Evolutionary conservation across 2,113 vertebrate genomes (phyloP), one percentile per base, ranked within the genome.

Genomic region (Bostrychus sinensis): DNA sequence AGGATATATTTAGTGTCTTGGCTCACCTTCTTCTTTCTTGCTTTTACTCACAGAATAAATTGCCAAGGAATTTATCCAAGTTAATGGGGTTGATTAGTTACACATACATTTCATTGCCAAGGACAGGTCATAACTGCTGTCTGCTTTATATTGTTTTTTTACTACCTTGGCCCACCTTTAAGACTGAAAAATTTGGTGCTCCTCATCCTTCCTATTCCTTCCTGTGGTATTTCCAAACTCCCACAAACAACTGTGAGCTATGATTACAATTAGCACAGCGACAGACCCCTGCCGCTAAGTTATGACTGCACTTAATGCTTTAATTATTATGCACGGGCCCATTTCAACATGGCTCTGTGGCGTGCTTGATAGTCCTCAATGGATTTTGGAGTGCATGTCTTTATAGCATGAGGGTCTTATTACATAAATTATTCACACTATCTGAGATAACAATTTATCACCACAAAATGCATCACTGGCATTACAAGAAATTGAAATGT

Each of bases 211-310:
- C 37, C 53, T 54, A 58, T 39, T 48, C 12, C 45, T 25, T 20
- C 45, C 42, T 62, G 65, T 56, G 30, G 43, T n/a, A n/a, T 53
- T 80, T 70, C 71, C 55, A 26, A 69, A 56, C 43, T 28, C 28
- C 57, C 38, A 45, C 45, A 50, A 75, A 82, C 68, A 55, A 58
- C 75, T 59, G 36, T 78, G 63, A 80, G 61, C 66, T 66, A 71
- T 51, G 66, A 45, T 28, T 73, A 57, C 67, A 74, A 72, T 78
- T 73, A 67, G 58, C 30, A 55, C 48, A 54, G 58, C 71, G 72
- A 77, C 42, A 72, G 46, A 77, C 43, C 48, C 68, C 72, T 68
- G 63, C 69, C 46, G 42, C 66, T 69, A 69, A 70, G 48, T 67
- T 77, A 70, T 56, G 68, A 59, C 62, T 71, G 32, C 36, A 50